A percentile compares a stretch with the other conserved stretches of the same genome.
Evolutionary conservation across 37 sponge, comb jelly and placozoan species (phyloP).

Genomic region (Ephydatia muelleri): DNA sequence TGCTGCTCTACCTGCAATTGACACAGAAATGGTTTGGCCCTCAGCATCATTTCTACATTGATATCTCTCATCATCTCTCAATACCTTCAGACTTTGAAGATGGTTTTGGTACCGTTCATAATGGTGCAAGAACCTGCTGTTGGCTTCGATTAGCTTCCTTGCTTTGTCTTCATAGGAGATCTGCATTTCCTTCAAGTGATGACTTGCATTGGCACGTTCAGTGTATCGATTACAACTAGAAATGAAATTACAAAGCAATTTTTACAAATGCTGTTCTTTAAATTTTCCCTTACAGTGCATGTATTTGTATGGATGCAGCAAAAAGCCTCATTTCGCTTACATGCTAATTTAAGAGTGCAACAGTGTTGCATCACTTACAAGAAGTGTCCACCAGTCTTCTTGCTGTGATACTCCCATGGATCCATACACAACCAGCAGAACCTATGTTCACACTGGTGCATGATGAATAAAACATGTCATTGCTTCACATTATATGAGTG

Average conservation of each 20-base stretch:
- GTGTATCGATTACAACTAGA: constrained; percentile 79
- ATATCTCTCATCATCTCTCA: neutral
- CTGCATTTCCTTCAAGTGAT: constrained; percentile 28
- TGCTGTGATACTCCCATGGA: constrained; percentile 68
- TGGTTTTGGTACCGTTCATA: constrained; percentile 56
- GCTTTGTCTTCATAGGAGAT: constrained; percentile 40
- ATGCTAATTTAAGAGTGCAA: no score
- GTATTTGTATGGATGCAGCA: no score
- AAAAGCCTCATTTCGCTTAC: no score
- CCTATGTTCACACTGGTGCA: constrained; percentile 75
- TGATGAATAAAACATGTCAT: neutral
- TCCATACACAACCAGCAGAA: constrained; percentile 88
- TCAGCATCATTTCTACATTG: neutral
- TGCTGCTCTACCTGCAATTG: constrained; percentile 49
- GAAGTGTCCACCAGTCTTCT: constrained; percentile 39
- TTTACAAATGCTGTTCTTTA: no score
- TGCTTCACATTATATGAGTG: no score
- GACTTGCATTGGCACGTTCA: constrained; percentile 26
- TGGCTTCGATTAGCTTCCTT: neutral
- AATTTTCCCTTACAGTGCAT: no score
- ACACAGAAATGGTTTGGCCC: no score
- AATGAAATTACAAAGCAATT: no score
- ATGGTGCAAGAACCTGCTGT: constrained; percentile 35
- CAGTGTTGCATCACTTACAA: no score
- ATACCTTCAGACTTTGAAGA: constrained; percentile 45